Conservation (phyloP, 2,113 vertebrate species). For the Pedionomus torquatus region DNA sequence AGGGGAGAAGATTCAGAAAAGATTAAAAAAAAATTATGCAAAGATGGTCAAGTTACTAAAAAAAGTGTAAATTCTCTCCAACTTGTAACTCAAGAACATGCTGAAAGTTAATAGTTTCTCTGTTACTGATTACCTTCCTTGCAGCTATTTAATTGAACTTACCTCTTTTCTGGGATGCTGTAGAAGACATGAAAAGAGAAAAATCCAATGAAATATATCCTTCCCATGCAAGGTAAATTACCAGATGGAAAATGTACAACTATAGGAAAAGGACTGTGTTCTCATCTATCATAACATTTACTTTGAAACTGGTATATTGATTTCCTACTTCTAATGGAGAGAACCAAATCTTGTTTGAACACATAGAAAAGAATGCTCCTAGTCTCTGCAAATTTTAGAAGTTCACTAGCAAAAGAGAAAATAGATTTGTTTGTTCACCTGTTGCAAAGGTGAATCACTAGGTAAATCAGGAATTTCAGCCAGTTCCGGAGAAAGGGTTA, state of each 20-base stretch:
- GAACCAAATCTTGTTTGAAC: not conserved
- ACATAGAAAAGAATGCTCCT: not conserved
- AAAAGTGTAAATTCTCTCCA: not conserved
- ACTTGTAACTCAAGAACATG: not conserved
- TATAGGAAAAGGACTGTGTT: not conserved
- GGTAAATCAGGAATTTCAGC: not conserved
- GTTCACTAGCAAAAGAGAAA: not conserved
- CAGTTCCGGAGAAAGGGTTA: not conserved
- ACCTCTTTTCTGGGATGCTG: not conserved
- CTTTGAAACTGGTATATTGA: not conserved
- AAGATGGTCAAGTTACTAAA: not conserved
- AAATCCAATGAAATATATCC: not conserved
- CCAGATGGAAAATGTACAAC: not conserved
- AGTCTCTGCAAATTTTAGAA: not conserved
- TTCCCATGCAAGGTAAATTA: not conserved
- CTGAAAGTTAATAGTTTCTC: not conserved
- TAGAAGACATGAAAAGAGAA: not conserved
- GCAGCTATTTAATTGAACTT: not conserved
- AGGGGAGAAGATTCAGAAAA: not conserved
- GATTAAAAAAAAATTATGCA: not conserved
- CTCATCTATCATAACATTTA: not conserved
- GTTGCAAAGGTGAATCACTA: not conserved
- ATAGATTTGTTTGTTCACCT: not conserved
- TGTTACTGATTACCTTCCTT: not conserved
- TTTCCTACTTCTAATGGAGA: not conserved